Base-by-base conservation (phyloP, 2,113 vertebrate species). In the Mesoclemmys tuberculata region DNA sequence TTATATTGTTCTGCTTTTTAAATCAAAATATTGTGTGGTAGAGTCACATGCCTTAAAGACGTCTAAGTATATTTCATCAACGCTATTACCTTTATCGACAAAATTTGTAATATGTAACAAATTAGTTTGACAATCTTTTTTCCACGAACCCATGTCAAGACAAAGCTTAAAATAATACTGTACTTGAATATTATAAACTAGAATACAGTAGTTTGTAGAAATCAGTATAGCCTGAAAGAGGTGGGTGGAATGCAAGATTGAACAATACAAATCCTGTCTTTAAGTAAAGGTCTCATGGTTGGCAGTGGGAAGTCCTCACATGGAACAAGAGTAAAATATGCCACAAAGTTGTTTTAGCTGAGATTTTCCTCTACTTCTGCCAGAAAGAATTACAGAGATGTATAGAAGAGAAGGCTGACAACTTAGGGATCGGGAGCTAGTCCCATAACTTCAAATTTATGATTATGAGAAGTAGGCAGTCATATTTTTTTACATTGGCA, bases 401-500 rank as follows among this genome's bases (percentile, higher is more conserved):
- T 38, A 95, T 58, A 14, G 22, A 93, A 94, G 38, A 84, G 8
- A 58, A 41, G 16, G 22, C 35, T 90, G 85, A 93, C 46, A 74
- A 93, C 83, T 95, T 61, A 88, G 87, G 91, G 49, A 93, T 51
- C 18, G 58, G 52, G 89, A 97, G 81, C n/a, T 64, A 93, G 48
- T 95, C 11, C 78, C 68, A 80, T 94, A 97, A 82, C 54, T 87
- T 92, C 74, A 96, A 97, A 98, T 98, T 97, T 97, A 98, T 87
- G 31, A 83, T 82, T 97, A 92, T 97, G 96, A 97, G 90, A 97
- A 97, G 97, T 94, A 96, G 96, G 86, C 22, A 97, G 93, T 96
- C 86, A 93, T 97, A 97, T 97, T 98, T 94, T 87, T 86, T 64
- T 51, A 49, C 61, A 58, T 8, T 97, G 95, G 85, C 92, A 93